Conservation (phyloP, 2,888 invertebrate genomes). For the Orthosia cruda region DNA sequence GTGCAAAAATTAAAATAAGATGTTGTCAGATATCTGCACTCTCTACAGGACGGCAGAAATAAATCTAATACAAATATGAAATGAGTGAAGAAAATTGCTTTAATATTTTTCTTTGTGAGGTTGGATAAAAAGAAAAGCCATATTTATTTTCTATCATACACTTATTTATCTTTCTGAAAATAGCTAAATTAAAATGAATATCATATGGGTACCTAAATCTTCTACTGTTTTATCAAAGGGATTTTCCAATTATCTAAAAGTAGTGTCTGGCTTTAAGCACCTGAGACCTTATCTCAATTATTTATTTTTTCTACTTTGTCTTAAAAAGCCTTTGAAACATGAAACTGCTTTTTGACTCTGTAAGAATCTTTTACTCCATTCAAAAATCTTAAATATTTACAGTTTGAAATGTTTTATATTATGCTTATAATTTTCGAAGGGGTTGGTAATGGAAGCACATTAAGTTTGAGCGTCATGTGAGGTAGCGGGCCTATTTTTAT, state of each 20-base stretch:
- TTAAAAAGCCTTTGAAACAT: slow-evolving; percentile 13
- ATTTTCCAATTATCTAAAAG: not conserved
- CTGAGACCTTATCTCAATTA: not conserved
- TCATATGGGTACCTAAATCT: not conserved
- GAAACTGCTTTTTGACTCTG: not conserved
- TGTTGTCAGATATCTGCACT: no score
- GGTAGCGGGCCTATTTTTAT: no score
- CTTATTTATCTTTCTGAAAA: not conserved
- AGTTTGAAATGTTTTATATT: no score
- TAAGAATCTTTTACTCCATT: not conserved
- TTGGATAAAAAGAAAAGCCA: not conserved
- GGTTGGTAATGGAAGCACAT: no score
- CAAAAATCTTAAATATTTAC: not conserved
- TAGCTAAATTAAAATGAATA: not conserved
- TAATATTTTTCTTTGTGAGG: not conserved
- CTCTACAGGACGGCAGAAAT: not conserved
- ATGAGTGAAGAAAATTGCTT: not conserved
- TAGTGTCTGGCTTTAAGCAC: not conserved
- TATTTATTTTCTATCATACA: not conserved
- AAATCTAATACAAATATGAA: slow-evolving; percentile 13
- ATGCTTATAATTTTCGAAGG: no score
- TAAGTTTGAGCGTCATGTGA: no score
- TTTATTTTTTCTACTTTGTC: not conserved
- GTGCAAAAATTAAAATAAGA: no score
- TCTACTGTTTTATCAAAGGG: not conserved